Conservation (phyloP, 2,797 vertebrate species). For the Lepus townsendii region DNA sequence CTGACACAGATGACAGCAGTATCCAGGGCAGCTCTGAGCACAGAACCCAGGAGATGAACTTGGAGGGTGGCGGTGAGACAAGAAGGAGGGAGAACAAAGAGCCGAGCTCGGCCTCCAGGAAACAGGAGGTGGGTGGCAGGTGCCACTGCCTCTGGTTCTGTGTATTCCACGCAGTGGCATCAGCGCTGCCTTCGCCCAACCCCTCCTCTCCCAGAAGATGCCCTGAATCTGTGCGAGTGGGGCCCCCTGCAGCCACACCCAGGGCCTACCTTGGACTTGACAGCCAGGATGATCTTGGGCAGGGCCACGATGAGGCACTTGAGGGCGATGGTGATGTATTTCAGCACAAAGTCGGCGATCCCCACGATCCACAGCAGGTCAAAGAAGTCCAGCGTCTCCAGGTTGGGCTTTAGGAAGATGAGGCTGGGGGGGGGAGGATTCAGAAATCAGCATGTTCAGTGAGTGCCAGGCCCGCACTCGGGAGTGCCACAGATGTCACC, state of each 20-base stretch:
- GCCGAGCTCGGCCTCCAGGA: neutral
- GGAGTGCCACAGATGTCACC: neutral
- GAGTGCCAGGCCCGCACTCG: neutral
- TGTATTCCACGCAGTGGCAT: neutral
- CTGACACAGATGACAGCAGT: neutral
- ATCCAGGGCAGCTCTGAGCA: neutral
- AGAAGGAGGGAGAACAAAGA: neutral
- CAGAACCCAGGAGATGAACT: neutral
- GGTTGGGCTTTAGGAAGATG: conserved; percentile 96
- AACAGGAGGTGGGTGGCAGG: neutral
- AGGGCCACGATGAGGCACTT: conserved; percentile 96
- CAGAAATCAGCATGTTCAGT: neutral
- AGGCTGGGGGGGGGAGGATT: conserved; percentile 89
- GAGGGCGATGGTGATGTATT: conserved; percentile 96
- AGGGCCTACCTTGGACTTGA: conserved; percentile 95
- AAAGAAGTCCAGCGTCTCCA: conserved; percentile 96
- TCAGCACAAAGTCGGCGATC: conserved; percentile 97
- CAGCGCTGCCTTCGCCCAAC: neutral
- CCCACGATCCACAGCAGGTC: conserved; percentile 98
- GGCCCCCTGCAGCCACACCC: neutral
- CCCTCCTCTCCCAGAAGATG: neutral
- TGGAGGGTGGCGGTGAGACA: neutral
- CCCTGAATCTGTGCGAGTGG: neutral
- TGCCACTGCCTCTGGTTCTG: neutral
- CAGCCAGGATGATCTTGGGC: conserved; percentile 96